Conservation (phyloP, 2,888 invertebrate species). For the Lomographa bimaculata region DNA sequence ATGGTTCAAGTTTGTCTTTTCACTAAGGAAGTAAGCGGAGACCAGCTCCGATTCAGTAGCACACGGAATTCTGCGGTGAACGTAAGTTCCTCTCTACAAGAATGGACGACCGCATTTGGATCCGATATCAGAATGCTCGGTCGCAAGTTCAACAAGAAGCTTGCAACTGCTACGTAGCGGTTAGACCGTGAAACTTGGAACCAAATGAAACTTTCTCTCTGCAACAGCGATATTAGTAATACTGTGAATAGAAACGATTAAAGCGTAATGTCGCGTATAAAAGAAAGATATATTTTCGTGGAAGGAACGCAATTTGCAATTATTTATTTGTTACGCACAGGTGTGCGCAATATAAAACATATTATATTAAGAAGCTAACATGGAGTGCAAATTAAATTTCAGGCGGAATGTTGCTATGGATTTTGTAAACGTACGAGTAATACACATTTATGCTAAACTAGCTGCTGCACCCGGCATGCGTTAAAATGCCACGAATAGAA, state of each 20-base stretch:
- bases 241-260: conserved; percentile 18
- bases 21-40: conserved; percentile 40
- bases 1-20: conserved; percentile 58
- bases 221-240: conserved; percentile 18
- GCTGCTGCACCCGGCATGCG: no score
- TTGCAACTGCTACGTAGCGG: conserved; percentile 31
- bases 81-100: conserved; percentile 40
- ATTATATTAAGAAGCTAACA: conserved; percentile 32
- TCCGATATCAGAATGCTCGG: conserved; percentile 44
- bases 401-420: conserved; percentile 22
- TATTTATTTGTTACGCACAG: conserved; percentile 42
- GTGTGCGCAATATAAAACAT: conserved; percentile 42
- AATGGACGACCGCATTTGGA: conserved; percentile 41
- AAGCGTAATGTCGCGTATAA: conserved; percentile 16
- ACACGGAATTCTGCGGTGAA: conserved; percentile 42
- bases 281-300: conserved; percentile 25
- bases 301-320: conserved; percentile 34
- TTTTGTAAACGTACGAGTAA: no score
- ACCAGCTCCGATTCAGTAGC: conserved; percentile 44
- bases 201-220: conserved; percentile 23
- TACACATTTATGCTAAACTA: no score
- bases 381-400: conserved; percentile 37
- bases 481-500: no score
- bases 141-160: conserved; percentile 43
- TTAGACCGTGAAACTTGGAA: conserved; percentile 23